phyloP scores from a whole-genome alignment of 2,888 invertebrate species.

The Strigamia maritima region DNA sequence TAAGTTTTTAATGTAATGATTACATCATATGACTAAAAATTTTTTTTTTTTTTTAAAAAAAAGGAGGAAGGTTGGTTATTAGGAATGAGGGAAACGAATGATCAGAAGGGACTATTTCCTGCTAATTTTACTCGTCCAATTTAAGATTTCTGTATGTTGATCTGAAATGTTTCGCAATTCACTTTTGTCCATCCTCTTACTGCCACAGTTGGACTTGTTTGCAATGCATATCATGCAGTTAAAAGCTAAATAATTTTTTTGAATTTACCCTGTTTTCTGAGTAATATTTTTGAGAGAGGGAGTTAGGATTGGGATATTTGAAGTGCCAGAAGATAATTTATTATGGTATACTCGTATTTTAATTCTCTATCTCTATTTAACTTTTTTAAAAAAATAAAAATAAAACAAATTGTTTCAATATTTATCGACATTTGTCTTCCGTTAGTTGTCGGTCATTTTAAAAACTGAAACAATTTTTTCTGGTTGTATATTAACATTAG shows the following conservation, averaged over 20 bases:
- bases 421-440: background rate
- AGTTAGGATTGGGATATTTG: background rate
- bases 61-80: slow-evolving; percentile 99
- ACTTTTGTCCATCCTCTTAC: background rate
- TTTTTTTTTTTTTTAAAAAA: slow-evolving; percentile 45
- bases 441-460: background rate
- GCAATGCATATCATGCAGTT: too few species aligned
- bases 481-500: background rate
- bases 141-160: slow-evolving; percentile 55
- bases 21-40: slow-evolving; percentile 45
- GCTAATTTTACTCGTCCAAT: slow-evolving; percentile 94
- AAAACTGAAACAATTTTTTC: background rate
- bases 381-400: background rate
- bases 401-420: background rate
- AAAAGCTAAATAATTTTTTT: background rate
- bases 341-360: background rate
- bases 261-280: background rate
- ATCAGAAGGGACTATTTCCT: slow-evolving; percentile 94
- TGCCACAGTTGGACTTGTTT: too few species aligned
- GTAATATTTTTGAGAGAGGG: background rate
- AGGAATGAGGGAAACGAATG: slow-evolving; percentile 83
- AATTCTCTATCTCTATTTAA: background rate
- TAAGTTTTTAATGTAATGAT: background rate
- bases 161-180: too few species aligned
- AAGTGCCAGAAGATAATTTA: background rate